Evolutionary conservation across 1,140 invertebrate genomes (phyloP).

Genomic region (Danaus plexippus): DNA sequence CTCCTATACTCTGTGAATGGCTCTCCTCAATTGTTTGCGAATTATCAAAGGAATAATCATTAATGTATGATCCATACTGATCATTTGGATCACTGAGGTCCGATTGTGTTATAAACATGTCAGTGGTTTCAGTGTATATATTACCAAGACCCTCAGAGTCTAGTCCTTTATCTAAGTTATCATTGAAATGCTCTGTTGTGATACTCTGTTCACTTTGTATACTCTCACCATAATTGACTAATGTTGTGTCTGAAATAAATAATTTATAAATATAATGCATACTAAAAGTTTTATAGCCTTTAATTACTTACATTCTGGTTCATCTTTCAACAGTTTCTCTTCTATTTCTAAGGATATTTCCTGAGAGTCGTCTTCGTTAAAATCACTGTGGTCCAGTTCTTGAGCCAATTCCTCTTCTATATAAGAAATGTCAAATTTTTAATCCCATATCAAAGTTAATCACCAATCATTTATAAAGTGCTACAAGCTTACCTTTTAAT

Average conservation of each 20-base stretch:
- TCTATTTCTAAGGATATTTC: conserved; percentile 67
- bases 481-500: conserved; percentile 43
- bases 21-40: conserved; percentile 28
- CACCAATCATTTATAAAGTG: conserved; percentile 7
- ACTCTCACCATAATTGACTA: conserved; percentile 60
- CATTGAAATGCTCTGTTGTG: conserved; percentile 42
- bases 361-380: conserved; percentile 65
- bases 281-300: not conserved
- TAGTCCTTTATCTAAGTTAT: conserved; percentile 42
- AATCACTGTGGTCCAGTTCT: conserved; percentile 67
- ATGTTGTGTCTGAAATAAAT: conserved; percentile 51
- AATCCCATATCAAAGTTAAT: not conserved
- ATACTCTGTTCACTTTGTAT: conserved; percentile 34
- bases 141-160: conserved; percentile 47
- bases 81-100: conserved; percentile 47
- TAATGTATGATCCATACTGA: conserved; percentile 55
- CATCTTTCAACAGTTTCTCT: conserved; percentile 63
- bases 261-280: conserved; percentile 6
- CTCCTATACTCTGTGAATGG: conserved; percentile 25
- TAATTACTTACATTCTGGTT: conserved; percentile 56
- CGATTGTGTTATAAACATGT: conserved; percentile 41
- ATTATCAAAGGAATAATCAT: conserved; percentile 54
- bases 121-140: conserved; percentile 50
- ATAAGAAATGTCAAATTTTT: conserved; percentile 13
- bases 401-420: conserved; percentile 60